Conservation (phyloP, 2,797 vertebrate genomes). For the Loriculus beryllinus region DNA sequence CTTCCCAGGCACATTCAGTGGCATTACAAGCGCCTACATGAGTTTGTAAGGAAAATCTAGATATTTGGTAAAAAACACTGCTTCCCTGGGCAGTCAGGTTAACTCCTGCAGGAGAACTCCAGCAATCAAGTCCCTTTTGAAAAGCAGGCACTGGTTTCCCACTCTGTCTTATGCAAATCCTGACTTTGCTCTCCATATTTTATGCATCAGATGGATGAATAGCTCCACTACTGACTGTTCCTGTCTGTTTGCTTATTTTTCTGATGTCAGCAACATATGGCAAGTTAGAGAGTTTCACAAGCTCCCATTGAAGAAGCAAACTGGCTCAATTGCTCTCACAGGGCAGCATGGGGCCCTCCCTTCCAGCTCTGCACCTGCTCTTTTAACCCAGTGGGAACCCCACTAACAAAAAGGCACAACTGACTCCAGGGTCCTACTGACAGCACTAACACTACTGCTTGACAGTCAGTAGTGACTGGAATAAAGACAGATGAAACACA, state of each 20-base stretch:
- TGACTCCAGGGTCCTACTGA: neutral
- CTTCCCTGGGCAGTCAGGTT: neutral
- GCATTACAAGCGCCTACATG: neutral
- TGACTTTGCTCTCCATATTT: neutral
- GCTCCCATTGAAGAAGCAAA: neutral
- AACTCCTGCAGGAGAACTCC: neutral
- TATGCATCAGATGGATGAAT: neutral
- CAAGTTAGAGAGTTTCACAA: neutral
- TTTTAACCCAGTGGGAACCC: neutral
- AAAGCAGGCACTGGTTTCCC: neutral
- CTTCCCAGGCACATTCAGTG: neutral
- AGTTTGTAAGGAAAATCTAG: neutral
- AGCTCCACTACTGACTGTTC: neutral
- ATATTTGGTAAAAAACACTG: neutral
- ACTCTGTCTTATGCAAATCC: neutral
- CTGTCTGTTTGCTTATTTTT: neutral
- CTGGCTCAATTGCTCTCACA: neutral
- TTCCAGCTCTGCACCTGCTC: neutral
- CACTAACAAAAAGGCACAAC: neutral
- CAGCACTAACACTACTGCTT: neutral
- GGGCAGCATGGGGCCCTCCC: neutral
- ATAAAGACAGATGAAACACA: neutral
- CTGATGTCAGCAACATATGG: neutral
- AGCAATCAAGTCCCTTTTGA: neutral
- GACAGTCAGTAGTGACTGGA: neutral